These are phyloP conservation scores for Sinentomon sp. DNA, from an alignment of 2,888 invertebrate genomes.

Conservation along the genomic window DNA sequence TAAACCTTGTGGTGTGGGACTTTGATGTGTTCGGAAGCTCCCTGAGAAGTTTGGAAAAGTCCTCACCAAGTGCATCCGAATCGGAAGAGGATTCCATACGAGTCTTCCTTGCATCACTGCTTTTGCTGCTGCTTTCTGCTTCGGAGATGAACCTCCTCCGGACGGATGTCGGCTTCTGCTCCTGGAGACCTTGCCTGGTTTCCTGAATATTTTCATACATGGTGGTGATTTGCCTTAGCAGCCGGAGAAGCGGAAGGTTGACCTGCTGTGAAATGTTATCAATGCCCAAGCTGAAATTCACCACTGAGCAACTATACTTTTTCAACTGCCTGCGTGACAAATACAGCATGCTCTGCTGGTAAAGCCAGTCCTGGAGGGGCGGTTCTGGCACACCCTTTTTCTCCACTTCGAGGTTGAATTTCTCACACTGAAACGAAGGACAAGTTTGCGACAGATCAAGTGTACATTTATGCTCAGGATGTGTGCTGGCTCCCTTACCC, in stretches of 20 bases:
- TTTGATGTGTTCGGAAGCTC: too few species aligned
- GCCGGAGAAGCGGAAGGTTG: slow-evolving; percentile 74
- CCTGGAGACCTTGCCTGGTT: slow-evolving; percentile 64
- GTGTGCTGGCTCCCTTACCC: slow-evolving; percentile 11
- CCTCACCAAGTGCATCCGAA: too few species aligned
- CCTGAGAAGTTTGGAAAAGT: too few species aligned
- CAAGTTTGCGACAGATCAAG: not conserved
- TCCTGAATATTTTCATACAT: slow-evolving; percentile 94
- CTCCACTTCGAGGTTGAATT: slow-evolving; percentile 64
- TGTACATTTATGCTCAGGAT: slow-evolving; percentile 1
- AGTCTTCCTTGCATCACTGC: too few species aligned
- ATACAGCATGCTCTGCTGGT: slow-evolving; percentile 41
- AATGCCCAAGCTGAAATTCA: slow-evolving; percentile 66
- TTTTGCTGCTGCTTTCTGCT: slow-evolving; percentile 22
- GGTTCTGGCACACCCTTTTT: slow-evolving; percentile 69
- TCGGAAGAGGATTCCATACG: too few species aligned
- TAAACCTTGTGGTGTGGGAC: too few species aligned
- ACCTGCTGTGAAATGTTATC: slow-evolving; percentile 78
- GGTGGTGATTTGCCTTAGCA: slow-evolving; percentile 83
- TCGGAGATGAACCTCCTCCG: too few species aligned
- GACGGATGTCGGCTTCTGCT: slow-evolving; percentile 27
- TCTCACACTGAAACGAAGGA: slow-evolving; percentile 82
- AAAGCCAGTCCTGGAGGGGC: slow-evolving; percentile 52
- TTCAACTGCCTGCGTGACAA: slow-evolving; percentile 63
- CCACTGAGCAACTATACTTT: slow-evolving; percentile 67